Evolutionary conservation across 2,888 invertebrate species (phyloP), one percentile per base, ranked within the genome.

Genomic region (Cyaniris semiargus): DNA sequence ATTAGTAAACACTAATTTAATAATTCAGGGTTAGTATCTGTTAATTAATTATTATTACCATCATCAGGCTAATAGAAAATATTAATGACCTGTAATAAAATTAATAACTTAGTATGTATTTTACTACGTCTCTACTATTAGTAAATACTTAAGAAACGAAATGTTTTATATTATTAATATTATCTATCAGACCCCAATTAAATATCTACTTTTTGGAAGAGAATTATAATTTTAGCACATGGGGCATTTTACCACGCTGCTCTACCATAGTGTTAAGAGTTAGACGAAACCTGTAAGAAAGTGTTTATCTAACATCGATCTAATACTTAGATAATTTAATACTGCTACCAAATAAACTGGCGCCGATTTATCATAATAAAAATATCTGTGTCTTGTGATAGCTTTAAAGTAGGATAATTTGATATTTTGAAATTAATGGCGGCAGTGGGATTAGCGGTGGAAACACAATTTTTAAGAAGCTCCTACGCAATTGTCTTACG

Each of bases 341-440:
- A 85, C 83, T 82, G 88, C 89, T 90, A 88, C 90, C 85, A 89
- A 86, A 87, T 86, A 84, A 86, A 85, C 85, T 83, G 83, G 84
- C 83, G 83, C 87, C 86, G 86, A 88, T 89, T 88, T 87, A 85
- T 90, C 87, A 89, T 84, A 85, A 86, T 81, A 81, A 81, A 66
- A 66, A 72, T 48, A 53, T 74, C 74, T 13, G 27, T 79, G 80
- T 83, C 81, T 82, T 81, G 80, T 81, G 85, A 85, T 87, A 84
- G 81, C 86, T 87, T 83, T 85, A 86, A 85, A 86, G 23, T 48
- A 48, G 74, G 21, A 53, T 74, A 74, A 53, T 53, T 53, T 74
- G 48, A 74, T 53, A 74, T 53, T 21, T 53, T 53, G 23, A 18
- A 74, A 74, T 74, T 74, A 74, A 74, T 74, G 74, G 48, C 53